Base-by-base conservation (phyloP, 2,113 vertebrate genomes). In the Triplophysa siluroides region DNA sequence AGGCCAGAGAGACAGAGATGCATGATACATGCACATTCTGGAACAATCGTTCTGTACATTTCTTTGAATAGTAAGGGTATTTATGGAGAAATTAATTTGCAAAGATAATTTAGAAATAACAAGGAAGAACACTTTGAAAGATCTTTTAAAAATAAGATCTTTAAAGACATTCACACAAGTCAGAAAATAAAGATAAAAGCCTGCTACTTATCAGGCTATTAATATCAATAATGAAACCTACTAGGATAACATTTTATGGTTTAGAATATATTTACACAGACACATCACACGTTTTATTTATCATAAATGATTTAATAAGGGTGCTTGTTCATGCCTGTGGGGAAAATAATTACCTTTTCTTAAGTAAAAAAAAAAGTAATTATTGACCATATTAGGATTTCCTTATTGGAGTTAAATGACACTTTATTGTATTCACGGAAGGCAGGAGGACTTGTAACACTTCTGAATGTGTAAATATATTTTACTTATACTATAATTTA, bases 391-490 rank as follows among this genome's bases (percentile, higher is more conserved):
- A 29, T 29, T 2, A 63, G 63, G 12, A 54, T 70, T 79, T 56
- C 78, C 82, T 71, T 79, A 79, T 79, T 79, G 70, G 76, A n/a
- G 76, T 78, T 23, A 61, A 74, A 63, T 56, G 16, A 56, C 47
- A n/a, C 4, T 41, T 43, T 33, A 18, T n/a, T n/a, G 18, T n/a
- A 56, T 6, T 2, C 2, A 56, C 19, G 19, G 54, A n/a, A 56
- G 54, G 19, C 5, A 7, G 54, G 19, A n/a, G 8, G 18, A 56
- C 52, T 56, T 43, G 41, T 43, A 43, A 43, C 41, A 9, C 19
- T 56, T 56, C 19, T 13, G 47, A 52, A 18, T 14, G 4, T 52
- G 47, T 52, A 52, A 52, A 52, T 52, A 52, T 52, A 52, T 52
- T 52, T 52, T 14, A 2, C 14, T 52, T n/a, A n/a, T n/a, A n/a